These are phyloP conservation scores for Emys orbicularis DNA, from an alignment of 2,797 vertebrate species.

Conservation along the genomic window DNA sequence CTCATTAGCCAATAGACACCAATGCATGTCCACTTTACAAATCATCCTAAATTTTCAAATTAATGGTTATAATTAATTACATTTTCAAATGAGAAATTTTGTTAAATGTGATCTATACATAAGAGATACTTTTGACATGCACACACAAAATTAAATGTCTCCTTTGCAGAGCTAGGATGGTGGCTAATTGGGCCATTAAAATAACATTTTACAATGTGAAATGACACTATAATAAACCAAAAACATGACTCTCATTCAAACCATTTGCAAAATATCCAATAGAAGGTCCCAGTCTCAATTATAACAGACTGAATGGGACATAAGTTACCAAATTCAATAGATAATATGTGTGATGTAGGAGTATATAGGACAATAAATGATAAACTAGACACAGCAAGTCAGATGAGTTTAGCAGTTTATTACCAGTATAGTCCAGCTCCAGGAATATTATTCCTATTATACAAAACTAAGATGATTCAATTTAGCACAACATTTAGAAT, in stretches of 20 bases:
- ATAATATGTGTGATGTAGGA: background rate
- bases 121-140: background rate
- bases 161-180: background rate
- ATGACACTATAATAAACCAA: background rate
- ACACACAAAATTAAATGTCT: background rate
- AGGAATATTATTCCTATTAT: background rate
- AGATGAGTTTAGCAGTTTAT: background rate
- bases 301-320: background rate
- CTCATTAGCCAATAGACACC: background rate
- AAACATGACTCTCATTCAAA: background rate
- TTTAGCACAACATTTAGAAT: background rate
- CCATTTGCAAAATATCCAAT: background rate
- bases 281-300: background rate
- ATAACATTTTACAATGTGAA: background rate
- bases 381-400: background rate
- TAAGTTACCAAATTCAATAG: background rate
- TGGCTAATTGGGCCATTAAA: background rate
- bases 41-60: background rate
- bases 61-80: background rate
- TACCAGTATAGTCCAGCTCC: background rate
- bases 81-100: background rate
- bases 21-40: rapidly evolving
- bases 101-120: background rate
- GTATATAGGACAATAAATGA: background rate
- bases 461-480: background rate